Conservation (phyloP, 2,888 invertebrate genomes). For the Phragmatobia fuliginosa region DNA sequence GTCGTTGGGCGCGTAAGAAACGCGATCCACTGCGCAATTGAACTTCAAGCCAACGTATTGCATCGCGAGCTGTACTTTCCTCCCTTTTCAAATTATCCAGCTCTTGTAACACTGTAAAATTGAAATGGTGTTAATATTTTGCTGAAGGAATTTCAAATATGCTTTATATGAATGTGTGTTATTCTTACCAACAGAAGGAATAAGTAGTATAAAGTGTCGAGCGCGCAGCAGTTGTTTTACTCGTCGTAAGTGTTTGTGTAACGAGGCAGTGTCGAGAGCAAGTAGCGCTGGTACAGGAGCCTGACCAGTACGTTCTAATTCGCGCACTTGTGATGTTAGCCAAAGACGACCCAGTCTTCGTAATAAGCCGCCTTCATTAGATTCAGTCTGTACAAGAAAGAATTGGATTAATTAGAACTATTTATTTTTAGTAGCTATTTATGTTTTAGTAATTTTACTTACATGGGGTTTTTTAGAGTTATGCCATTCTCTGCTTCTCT, state of each 20-base stretch:
- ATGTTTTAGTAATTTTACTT: conserved; percentile 47
- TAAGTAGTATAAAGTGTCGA: conserved; percentile 94
- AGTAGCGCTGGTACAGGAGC: conserved; percentile 91
- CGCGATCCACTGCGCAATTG: conserved; percentile 95
- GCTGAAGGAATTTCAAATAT: not conserved
- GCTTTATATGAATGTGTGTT: not conserved
- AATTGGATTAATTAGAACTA: not conserved
- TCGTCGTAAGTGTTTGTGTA: conserved; percentile 91
- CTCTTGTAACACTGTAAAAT: conserved; percentile 92
- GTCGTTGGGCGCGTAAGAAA: conserved; percentile 94
- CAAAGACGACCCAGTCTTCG: conserved; percentile 96
- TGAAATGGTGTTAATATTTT: not conserved
- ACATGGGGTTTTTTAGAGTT: conserved; percentile 77
- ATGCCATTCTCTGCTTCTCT: conserved; percentile 79
- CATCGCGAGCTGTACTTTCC: conserved; percentile 94
- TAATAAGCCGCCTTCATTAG: conserved; percentile 87
- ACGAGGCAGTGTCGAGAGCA: conserved; percentile 94
- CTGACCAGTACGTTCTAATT: conserved; percentile 91
- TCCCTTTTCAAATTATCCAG: conserved; percentile 95
- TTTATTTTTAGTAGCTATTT: not conserved
- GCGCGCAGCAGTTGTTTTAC: conserved; percentile 94
- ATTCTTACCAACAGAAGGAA: conserved; percentile 94
- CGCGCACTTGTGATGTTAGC: conserved; percentile 95
- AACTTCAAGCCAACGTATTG: conserved; percentile 96
- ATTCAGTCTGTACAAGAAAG: conserved; percentile 54